Base-by-base conservation (phyloP, 2,888 invertebrate genomes). In the Pherbina coryleti region DNA sequence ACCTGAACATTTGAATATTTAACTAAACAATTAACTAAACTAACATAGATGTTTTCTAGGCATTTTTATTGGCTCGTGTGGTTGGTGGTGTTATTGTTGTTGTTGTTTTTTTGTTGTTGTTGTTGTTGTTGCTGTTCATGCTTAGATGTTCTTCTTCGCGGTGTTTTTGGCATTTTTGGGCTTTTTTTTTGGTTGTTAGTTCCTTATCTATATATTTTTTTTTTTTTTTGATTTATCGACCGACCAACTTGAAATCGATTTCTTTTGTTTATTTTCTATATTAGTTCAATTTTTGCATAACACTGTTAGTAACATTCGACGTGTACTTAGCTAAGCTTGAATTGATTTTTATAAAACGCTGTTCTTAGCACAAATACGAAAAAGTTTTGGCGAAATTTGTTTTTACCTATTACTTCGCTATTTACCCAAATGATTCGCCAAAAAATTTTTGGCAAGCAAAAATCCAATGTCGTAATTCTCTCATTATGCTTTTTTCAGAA, bases 1-100 rank as follows among this genome's bases (percentile, higher is more conserved):
- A 85, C 83, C 44, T 55, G 77, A 62, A 76, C 70, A 28, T 19
- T 49, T 17, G 69, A 5, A 34, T 55, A 31, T 60, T 49, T 62
- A 5, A 19, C 60, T 37, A 57, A 73, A 71, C 57, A 55, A 69
- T 69, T 49, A 69, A 22, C 49, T 22, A 25, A 49, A 49, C 69
- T 49, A 66, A 66, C 34, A 3, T 25, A 22, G 67, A 44, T 44
- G 44, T 44, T 44, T 19, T 49, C 44, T 67, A 25, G 25, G 17
- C 49, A 37, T 22, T 67, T 11, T n/a, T 67, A 9, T 28, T 17
- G n/a, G 8, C 37, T 28, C 34, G 25, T 7, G 8, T 34, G n/a
- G 19, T 49, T 49, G 11, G 4, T 31, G 8, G 49, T 31, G 3
- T 71, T 25, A 17, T 31, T 14, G 37, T 72, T 72, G 22, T 55